phyloP scores from a whole-genome alignment of 2,888 invertebrate genomes.

The Dyspetes luteomarginatus region DNA sequence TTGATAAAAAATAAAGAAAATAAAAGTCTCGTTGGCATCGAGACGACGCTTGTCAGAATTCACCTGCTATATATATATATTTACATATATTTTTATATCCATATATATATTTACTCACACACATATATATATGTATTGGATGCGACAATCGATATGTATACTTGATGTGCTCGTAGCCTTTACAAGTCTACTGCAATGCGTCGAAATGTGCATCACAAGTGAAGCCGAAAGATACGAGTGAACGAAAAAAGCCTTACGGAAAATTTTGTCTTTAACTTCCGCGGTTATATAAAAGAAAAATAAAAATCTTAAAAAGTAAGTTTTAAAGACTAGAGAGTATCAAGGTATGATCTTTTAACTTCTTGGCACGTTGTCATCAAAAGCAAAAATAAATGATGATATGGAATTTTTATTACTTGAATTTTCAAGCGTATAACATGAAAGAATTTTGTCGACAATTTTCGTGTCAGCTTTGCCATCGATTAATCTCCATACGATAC shows the following conservation, averaged over 20 bases:
- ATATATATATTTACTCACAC: neutral
- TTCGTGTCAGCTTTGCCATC: too few species aligned
- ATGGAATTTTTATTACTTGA: too few species aligned
- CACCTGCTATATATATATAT: constrained; percentile 20
- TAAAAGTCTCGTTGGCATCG: constrained; percentile 50
- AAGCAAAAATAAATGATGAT: too few species aligned
- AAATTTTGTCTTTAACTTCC: too few species aligned
- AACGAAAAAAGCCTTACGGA: neutral
- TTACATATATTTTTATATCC: constrained; percentile 27
- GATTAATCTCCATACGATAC: too few species aligned
- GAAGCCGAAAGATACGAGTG: constrained; percentile 10
- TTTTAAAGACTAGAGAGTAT: too few species aligned
- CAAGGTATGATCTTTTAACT: too few species aligned
- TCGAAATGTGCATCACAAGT: constrained; percentile 46
- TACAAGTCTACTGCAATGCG: constrained; percentile 57
- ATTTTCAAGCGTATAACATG: too few species aligned
- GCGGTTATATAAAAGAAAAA: too few species aligned
- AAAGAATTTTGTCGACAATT: too few species aligned
- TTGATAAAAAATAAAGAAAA: constrained; percentile 18
- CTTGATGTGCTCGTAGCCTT: constrained; percentile 12
- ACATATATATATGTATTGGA: neutral
- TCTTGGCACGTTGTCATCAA: too few species aligned
- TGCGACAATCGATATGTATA: constrained; percentile 58
- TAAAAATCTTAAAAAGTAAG: neutral
- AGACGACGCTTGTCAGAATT: constrained; percentile 61